Evolutionary conservation across 35 echinoderm and acorn worm species (phyloP).

Genomic region (Holothuria glaberrima): DNA sequence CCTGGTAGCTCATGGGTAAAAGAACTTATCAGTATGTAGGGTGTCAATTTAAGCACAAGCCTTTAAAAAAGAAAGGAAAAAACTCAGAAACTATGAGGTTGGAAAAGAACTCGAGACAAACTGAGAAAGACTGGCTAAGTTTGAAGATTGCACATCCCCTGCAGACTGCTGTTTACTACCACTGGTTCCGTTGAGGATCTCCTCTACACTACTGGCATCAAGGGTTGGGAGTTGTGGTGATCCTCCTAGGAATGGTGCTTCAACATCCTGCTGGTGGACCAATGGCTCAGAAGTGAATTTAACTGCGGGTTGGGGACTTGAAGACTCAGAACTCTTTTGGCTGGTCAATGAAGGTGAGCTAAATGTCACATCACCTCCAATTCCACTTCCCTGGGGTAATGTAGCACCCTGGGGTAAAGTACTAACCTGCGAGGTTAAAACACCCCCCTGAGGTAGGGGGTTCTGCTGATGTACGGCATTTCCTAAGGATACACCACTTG

Average conservation of each 20-base stretch:
- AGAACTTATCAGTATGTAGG: no score
- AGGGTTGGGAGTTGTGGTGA: constrained; percentile 34
- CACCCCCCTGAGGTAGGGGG: neutral
- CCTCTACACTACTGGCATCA: constrained; percentile 33
- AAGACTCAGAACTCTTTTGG: no score
- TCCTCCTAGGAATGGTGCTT: constrained; percentile 17
- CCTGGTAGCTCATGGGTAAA: no score
- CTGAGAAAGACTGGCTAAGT: constrained; percentile 60
- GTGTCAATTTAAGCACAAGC: no score
- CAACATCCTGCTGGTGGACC: no score
- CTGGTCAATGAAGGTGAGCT: no score
- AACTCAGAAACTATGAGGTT: no score
- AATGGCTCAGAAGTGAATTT: no score
- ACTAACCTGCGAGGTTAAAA: neutral
- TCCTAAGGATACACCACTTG: neutral
- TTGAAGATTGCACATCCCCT: constrained; percentile 34
- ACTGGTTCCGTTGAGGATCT: constrained; percentile 16
- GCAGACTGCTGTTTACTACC: neutral
- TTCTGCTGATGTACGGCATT: neutral
- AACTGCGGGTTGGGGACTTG: no score
- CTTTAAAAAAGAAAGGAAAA: no score
- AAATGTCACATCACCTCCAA: no score
- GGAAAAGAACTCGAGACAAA: constrained; percentile 43
- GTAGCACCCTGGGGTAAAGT: neutral
- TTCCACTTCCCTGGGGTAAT: neutral